Evolutionary conservation across 2,888 invertebrate genomes (phyloP).

Genomic region (Crocallis elinguaria): DNA sequence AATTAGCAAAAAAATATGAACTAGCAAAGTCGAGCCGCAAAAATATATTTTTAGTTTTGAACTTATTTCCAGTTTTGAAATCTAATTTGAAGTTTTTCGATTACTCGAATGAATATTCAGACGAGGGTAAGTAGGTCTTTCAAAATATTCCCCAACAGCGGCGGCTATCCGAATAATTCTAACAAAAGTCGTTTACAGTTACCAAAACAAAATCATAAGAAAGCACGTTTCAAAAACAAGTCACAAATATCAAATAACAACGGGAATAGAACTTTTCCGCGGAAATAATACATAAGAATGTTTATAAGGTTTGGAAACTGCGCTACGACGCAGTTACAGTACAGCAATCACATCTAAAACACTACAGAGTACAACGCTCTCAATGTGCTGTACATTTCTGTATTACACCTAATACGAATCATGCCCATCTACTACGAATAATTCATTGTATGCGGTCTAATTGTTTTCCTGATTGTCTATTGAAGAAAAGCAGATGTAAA

Average conservation of each 20-base stretch:
- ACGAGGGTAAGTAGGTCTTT: neutral
- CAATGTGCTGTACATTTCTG: too few relatives aligned
- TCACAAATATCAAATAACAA: slow-evolving; percentile 41
- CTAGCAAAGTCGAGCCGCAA: too few relatives aligned
- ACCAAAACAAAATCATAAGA: slow-evolving; percentile 41
- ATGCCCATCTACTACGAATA: neutral
- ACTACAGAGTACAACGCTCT: too few relatives aligned
- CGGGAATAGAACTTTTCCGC: slow-evolving; percentile 44
- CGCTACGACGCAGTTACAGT: slow-evolving; percentile 44
- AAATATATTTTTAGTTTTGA: too few relatives aligned
- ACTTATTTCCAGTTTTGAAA: neutral
- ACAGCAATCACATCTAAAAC: neutral
- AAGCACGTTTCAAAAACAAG: slow-evolving; percentile 36
- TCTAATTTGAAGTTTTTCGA: neutral
- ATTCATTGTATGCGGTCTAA: too few relatives aligned
- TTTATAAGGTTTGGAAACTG: slow-evolving; percentile 47
- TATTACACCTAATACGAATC: neutral
- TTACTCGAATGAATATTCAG: neutral
- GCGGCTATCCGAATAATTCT: slow-evolving; percentile 7
- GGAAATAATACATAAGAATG: slow-evolving; percentile 43
- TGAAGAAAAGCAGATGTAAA: too few relatives aligned
- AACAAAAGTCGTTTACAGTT: slow-evolving; percentile 25
- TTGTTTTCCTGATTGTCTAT: too few relatives aligned
- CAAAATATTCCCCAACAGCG: neutral
- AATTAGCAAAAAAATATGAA: too few relatives aligned